Base-by-base conservation (phyloP, 2,797 vertebrate species). In the Merluccius polli region DNA sequence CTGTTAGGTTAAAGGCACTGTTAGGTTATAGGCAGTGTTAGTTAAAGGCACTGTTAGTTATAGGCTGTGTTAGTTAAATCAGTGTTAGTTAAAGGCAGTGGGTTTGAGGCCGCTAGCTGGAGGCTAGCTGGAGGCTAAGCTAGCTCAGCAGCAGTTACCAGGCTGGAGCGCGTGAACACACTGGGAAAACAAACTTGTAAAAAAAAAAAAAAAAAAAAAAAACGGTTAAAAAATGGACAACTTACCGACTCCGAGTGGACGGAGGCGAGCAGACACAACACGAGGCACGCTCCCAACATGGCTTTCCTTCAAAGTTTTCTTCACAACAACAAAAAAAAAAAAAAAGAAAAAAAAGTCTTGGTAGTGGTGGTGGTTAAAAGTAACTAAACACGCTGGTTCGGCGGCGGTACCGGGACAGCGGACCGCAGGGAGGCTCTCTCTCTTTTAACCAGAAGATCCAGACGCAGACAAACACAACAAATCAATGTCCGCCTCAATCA, bases 171-270 rank as follows among this genome's bases (percentile, higher is more conserved):
- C 13, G 21, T 4, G 4, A 21, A 48, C 13, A 24, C 52, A 59
- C 7, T 9, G 21, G 21, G 16, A 24, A 59, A 59, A 7, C 6
- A 21, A 59, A 35, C 21, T 8, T 59, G 9, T 13, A 36, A 35
- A 41, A 59, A 24, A 73, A 8, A 21, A 36, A 35, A 41, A 59
- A 24, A 73, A 8, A 30, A 21, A 36, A 35, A 41, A 59, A 24
- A 73, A 8, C 10, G 13, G 0, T 4, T 36, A 36, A 1, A 36
- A 1, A 69, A 63, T 18, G 16, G 72, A 63, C 76, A 52, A 84
- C 93, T 95, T 85, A 95, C 94, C 93, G 94, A 95, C 81, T 95
- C 94, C 24, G 93, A 88, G 33, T 79, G 81, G 2, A 89, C 93
- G 77, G 91, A 90, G 83, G 89, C 89, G 2, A 89, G 82, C 15